Conservation (phyloP, 2,797 vertebrate species). For the Hipposideros larvatus region DNA sequence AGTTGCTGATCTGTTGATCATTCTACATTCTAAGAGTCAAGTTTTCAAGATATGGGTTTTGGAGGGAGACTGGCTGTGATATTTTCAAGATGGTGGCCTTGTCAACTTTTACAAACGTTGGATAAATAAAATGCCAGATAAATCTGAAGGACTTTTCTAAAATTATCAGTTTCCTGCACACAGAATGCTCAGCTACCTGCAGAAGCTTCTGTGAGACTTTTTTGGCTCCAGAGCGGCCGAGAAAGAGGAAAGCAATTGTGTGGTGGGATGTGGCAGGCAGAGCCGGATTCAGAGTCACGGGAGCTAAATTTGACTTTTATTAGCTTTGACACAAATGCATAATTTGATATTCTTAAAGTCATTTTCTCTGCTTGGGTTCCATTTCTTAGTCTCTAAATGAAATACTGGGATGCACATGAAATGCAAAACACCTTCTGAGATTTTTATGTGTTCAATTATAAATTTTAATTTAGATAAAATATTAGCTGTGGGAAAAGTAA, state of each 20-base stretch:
- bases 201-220: neutral
- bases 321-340: neutral
- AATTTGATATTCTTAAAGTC: constrained; percentile 37
- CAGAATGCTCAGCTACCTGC: neutral
- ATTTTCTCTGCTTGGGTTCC: neutral
- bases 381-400: constrained; percentile 33
- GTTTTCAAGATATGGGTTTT: neutral
- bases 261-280: neutral
- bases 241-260: neutral
- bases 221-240: neutral
- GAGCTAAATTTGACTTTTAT: neutral
- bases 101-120: neutral
- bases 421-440: neutral
- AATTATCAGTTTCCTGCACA: neutral
- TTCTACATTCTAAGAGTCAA: neutral
- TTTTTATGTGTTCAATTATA: neutral
- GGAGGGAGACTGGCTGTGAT: neutral
- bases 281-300: neutral
- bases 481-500: neutral
- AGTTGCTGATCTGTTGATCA: neutral
- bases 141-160: neutral
- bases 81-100: constrained; percentile 43
- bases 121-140: neutral
- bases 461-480: constrained; percentile 53
- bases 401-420: neutral